phyloP scores from a whole-genome alignment of 2,113 vertebrate genomes.

The Oophaga pumilio region DNA sequence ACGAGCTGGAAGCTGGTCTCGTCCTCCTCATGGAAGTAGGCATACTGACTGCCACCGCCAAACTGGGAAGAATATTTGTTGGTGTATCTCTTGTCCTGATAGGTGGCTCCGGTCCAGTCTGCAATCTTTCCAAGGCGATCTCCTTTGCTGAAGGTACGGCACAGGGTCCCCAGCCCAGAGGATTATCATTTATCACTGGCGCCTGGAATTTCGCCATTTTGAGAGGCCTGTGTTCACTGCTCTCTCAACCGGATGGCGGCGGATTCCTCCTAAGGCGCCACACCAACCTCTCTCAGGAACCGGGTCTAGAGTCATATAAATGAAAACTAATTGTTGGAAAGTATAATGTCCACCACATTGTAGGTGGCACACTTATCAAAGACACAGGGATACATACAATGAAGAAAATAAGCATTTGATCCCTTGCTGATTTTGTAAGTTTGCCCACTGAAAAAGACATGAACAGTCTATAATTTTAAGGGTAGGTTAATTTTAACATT shows the following conservation, averaged over 20 bases:
- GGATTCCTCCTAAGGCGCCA: neutral
- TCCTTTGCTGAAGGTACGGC: slow-evolving; percentile 96
- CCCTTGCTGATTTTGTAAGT: too few relatives aligned
- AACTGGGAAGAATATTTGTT: slow-evolving; percentile 99
- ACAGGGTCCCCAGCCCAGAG: slow-evolving; percentile 95
- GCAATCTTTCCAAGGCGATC: slow-evolving; percentile 97
- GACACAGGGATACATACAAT: too few relatives aligned
- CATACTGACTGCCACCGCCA: slow-evolving; percentile 94
- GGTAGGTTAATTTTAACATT: too few relatives aligned
- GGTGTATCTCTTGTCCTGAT: slow-evolving; percentile 98
- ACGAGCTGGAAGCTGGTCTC: slow-evolving; percentile 97
- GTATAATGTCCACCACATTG: too few relatives aligned
- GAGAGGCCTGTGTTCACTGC: slow-evolving; percentile 52
- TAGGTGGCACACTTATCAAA: neutral
- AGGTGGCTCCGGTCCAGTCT: slow-evolving; percentile 97
- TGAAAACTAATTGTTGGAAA: neutral
- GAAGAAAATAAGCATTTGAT: too few relatives aligned
- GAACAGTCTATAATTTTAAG: too few relatives aligned
- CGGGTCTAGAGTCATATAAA: neutral
- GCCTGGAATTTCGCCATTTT: slow-evolving; percentile 94
- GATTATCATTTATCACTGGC: slow-evolving; percentile 97
- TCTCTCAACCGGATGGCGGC: neutral
- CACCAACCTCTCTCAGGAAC: neutral
- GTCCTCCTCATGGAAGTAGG: slow-evolving; percentile 97
- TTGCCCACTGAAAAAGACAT: too few relatives aligned